Evolutionary conservation across 2,888 invertebrate species (phyloP).

Genomic region (Nemotelus pantherinus): DNA sequence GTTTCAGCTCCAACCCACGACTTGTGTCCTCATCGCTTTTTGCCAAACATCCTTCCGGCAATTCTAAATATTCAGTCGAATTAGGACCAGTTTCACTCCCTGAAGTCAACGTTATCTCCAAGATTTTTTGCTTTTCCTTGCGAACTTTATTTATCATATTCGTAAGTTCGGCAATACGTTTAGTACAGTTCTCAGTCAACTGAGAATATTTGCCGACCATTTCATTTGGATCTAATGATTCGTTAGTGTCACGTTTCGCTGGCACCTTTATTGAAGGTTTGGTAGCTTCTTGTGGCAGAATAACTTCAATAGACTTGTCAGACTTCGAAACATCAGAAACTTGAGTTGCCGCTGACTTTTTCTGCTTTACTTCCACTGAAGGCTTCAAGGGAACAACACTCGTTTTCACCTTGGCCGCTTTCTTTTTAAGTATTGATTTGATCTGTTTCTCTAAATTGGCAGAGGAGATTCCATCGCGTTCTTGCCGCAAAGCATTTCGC

Average conservation of each 20-base stretch:
- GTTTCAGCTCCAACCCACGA: background rate
- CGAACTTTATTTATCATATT: constrained; percentile 70
- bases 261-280: background rate
- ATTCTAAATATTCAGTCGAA: constrained; percentile 63
- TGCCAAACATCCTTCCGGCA: constrained; percentile 54
- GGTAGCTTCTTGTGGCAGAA: background rate
- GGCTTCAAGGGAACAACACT: no score
- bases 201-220: constrained; percentile 65
- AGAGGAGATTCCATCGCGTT: constrained; percentile 34
- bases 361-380: background rate
- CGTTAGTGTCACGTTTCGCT: background rate
- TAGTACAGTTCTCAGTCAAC: constrained; percentile 67
- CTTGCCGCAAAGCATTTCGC: constrained; percentile 54
- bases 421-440: constrained; percentile 43
- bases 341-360: constrained; percentile 30
- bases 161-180: constrained; percentile 69
- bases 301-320: constrained; percentile 19
- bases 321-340: constrained; percentile 17
- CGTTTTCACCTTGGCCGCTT: constrained; percentile 30
- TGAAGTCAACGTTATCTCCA: constrained; percentile 64
- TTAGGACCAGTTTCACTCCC: constrained; percentile 59
- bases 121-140: constrained; percentile 67
- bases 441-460: constrained; percentile 31
- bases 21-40: constrained; percentile 43
- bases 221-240: constrained; percentile 16